Evolutionary conservation across 2,113 vertebrate genomes (phyloP), one percentile per base, ranked within the genome.

Genomic region (Pomatostomus ruficeps): DNA sequence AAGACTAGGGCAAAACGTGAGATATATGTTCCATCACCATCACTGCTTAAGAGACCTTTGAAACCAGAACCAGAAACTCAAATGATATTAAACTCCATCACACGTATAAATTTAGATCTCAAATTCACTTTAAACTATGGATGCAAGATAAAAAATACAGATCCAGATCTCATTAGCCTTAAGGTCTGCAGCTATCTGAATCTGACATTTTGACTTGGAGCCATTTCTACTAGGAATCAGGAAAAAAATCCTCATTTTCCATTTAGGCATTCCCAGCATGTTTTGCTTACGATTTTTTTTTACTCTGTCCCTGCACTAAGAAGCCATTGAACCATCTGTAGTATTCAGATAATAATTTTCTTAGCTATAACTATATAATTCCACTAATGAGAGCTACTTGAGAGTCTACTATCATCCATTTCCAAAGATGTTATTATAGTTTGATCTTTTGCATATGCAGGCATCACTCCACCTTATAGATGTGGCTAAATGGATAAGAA

Each of bases 121-220:
- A 97, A 97, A 95, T 85, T 89, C 95, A 95, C 78, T 96, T 96
- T 88, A 94, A 95, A 93, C 85, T 88, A 88, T 94, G 38, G 88
- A 96, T 94, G 78, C 75, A 91, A 90, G 89, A 86, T 94, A 93
- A 81, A 94, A 97, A 96, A 95, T 80, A 95, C 93, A 83, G 93
- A 95, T 97, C 93, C 93, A 97, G 91, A 96, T 96, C 93, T 95
- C 95, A 97, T 96, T 94, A 94, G 87, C 95, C 96, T 96, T 70
- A 83, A 94, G 95, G 94, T 95, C 95, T 95, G 89, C 81, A 95
- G 93, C 85, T 93, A 94, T 95, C 91, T 76, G 87, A 95, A 96
- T 94, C 70, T 97, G 94, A 96, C 93, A 96, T 97, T 96, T 97
- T 97, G 93, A 93, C 93, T 97, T 94, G 95, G 91, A 97, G 93